Base-by-base conservation (phyloP, 2,888 invertebrate species). In the Eristalis intricaria region DNA sequence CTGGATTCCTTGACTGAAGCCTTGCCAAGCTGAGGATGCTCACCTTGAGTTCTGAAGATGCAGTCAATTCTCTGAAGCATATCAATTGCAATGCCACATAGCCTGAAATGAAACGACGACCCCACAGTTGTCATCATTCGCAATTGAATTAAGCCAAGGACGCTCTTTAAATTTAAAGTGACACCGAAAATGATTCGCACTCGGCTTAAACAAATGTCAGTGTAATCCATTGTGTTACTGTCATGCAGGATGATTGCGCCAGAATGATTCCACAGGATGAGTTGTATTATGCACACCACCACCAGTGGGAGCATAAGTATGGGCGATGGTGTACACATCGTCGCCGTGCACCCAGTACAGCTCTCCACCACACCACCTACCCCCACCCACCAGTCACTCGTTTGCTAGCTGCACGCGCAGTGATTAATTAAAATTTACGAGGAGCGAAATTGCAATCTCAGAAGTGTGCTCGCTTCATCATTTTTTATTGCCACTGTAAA, bases 381-480 rank as follows among this genome's bases (percentile, higher is more conserved):
- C n/a, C n/a, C 50, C 50, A 19, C 2, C 50, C n/a, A 1, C 50
- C 50, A 19, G n/a, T 8, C 19, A 56, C 23, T 56, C 69, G 60
- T 86, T 86, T 82, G 77, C 82, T 78, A 60, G 71, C 78, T 83
- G 78, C 86, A 82, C 87, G 84, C 84, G 87, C 84, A 87, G 84
- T 84, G 84, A 87, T 87, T 87, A 87, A 87, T 87, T 87, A 83
- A 87, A 87, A 87, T 87, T 87, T 87, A 87, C 87, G 87, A 87
- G 80, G 87, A 87, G 80, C 84, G 84, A 87, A 87, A 87, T 87
- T 87, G 84, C 87, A 87, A 87, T 87, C 87, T 87, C 87, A 84
- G 87, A 79, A 66, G 63, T 71, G 71, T 26, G 74, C 32, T 69
- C 65, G 73, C 87, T 87, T 71, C 76, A 87, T 87, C 83, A 87